Evolutionary conservation across 2,113 vertebrate genomes (phyloP).

Genomic region (Heloderma charlesbogerti): DNA sequence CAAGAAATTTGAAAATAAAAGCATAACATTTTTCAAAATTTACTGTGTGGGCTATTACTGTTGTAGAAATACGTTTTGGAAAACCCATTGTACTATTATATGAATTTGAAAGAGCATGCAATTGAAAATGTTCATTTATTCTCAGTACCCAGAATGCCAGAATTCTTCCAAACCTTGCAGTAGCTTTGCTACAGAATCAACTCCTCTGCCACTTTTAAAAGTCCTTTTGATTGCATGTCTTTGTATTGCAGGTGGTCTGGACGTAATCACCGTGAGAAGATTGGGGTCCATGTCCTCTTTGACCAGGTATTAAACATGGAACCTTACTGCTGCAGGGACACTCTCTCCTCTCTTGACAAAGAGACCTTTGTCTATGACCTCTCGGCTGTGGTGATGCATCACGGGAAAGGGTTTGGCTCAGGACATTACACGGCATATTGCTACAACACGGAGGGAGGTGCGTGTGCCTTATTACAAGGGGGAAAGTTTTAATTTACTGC

Average conservation of each 20-base stretch:
- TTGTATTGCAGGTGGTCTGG: conserved; percentile 92
- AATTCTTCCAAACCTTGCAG: background rate
- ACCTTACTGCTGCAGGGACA: conserved; percentile 96
- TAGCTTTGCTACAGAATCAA: background rate
- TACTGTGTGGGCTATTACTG: background rate
- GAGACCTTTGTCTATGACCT: conserved; percentile 96
- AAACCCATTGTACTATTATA: background rate
- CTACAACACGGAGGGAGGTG: conserved; percentile 99
- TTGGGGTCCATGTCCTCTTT: conserved; percentile 97
- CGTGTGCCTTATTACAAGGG: conserved; percentile 76
- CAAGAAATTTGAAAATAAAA: background rate
- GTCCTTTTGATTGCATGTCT: conserved; percentile 30
- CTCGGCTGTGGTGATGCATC: conserved; percentile 99
- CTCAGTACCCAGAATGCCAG: background rate
- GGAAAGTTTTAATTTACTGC: conserved; percentile 5
- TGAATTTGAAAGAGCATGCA: background rate
- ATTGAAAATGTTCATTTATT: background rate
- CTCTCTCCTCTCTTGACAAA: conserved; percentile 87
- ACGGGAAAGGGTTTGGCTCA: conserved; percentile 99
- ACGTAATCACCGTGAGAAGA: conserved; percentile 99
- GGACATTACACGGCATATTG: conserved; percentile 99
- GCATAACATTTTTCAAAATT: conserved; percentile 7
- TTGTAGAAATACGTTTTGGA: background rate
- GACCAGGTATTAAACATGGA: conserved; percentile 99
- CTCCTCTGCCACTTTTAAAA: background rate